A percentile compares a stretch with the other conserved stretches of the same genome.
Evolutionary conservation across 30 jellyfish, hydroid and myxozoan species (phyloP).

Genomic region (Euphysa ruthae): DNA sequence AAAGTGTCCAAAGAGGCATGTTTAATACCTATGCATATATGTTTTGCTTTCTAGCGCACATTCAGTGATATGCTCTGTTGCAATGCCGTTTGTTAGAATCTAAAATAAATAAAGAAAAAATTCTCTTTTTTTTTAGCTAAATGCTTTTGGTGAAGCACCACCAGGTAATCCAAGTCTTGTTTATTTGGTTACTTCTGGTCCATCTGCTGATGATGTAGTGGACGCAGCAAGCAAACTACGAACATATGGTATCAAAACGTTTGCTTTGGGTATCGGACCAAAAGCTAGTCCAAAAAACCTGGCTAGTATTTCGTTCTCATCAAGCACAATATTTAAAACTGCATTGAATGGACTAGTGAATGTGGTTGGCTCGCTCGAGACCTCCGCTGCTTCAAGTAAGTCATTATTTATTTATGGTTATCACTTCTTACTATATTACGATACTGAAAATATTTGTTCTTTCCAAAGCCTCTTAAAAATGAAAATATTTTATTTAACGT

Average conservation of each 20-base stretch:
- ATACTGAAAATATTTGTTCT: no score
- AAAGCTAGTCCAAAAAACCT: conserved; percentile 64
- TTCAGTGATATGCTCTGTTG: no score
- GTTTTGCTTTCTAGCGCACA: no score
- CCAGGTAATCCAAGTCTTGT: conserved; percentile 87
- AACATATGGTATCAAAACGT: conserved; percentile 72
- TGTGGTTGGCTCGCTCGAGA: conserved; percentile 36
- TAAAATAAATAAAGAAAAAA: no score
- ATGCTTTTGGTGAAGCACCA: conserved; percentile 79
- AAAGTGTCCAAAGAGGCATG: no score
- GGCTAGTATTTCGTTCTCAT: conserved; percentile 52
- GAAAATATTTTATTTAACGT: no score
- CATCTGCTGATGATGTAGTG: conserved; percentile 72
- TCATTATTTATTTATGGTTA: background rate
- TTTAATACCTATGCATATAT: no score
- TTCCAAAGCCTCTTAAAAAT: no score
- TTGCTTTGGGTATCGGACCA: conserved; percentile 71
- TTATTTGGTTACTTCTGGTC: conserved; percentile 55
- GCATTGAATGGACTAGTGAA: conserved; percentile 51
- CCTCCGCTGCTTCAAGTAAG: conserved; percentile 67
- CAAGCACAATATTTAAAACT: conserved; percentile 46
- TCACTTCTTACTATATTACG: no score
- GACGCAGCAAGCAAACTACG: conserved; percentile 59
- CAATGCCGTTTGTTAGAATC: no score
- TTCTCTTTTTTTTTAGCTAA: conserved; percentile 17